A percentile compares a stretch with the other conserved stretches of the same genome.
Conservation (phyloP, 2,797 vertebrate genomes). For the Crenuchus spilurus region DNA sequence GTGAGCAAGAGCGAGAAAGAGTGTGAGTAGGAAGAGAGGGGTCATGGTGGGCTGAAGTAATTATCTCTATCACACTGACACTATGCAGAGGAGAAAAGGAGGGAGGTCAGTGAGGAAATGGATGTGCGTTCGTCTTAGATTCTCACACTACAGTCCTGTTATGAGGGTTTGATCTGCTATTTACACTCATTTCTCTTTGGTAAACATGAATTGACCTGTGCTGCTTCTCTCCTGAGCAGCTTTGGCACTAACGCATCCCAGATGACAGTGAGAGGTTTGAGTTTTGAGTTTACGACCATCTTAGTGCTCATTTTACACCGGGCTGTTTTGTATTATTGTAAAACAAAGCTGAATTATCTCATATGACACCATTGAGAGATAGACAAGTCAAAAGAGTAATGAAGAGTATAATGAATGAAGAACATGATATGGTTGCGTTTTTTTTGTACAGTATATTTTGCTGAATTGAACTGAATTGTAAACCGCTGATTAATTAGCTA, state of each 20-base stretch:
- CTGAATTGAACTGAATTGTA: too few relatives aligned
- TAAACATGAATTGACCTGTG: conserved; percentile 13
- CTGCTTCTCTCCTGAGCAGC: background rate
- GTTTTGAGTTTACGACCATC: background rate
- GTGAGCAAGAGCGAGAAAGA: conserved; percentile 52
- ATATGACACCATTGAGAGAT: background rate
- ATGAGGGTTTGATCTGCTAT: background rate
- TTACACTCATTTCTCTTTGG: conserved; percentile 5
- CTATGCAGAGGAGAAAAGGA: conserved; percentile 59
- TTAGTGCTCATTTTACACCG: background rate
- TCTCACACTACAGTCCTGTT: background rate
- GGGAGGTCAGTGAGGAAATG: conserved; percentile 63
- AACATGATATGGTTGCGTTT: too few relatives aligned
- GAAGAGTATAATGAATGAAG: background rate
- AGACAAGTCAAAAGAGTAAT: background rate
- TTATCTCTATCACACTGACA: conserved; percentile 69
- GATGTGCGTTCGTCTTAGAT: conserved; percentile 39
- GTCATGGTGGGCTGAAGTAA: conserved; percentile 72
- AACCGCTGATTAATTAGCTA: too few relatives aligned
- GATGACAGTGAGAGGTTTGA: background rate
- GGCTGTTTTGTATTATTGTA: background rate
- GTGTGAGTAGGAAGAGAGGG: conserved; percentile 70
- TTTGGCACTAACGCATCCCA: background rate
- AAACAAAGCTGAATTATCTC: background rate
- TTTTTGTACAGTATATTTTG: too few relatives aligned